Conservation (phyloP, 2,113 vertebrate species). For the Onychostoma macrolepis region DNA sequence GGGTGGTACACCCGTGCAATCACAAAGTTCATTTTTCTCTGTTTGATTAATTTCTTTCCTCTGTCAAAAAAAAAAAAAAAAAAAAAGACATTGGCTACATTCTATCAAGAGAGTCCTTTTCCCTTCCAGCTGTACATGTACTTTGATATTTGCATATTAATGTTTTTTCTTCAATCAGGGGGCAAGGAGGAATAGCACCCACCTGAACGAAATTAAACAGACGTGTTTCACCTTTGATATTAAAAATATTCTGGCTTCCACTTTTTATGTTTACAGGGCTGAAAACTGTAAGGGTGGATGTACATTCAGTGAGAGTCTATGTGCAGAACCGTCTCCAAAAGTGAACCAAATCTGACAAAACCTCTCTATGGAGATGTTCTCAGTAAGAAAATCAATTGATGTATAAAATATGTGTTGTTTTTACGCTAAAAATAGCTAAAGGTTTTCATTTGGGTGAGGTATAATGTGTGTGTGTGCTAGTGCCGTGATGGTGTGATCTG, state of each 20-base stretch:
- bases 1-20: slow-evolving; percentile 83
- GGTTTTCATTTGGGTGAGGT: background rate
- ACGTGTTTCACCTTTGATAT: slow-evolving; percentile 33
- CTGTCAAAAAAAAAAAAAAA: slow-evolving; percentile 68
- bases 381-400: too few relatives aligned
- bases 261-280: slow-evolving; percentile 27
- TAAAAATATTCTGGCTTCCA: slow-evolving; percentile 14
- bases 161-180: slow-evolving; percentile 78
- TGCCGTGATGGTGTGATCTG: slow-evolving; percentile 20
- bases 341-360: background rate
- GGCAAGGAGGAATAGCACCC: slow-evolving; percentile 78
- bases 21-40: slow-evolving; percentile 81
- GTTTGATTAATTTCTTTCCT: slow-evolving; percentile 90
- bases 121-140: slow-evolving; percentile 82
- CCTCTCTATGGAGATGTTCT: background rate
- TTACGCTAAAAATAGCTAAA: background rate
- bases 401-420: background rate
- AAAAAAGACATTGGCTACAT: slow-evolving; percentile 81
- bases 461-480: background rate
- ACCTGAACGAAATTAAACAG: slow-evolving; percentile 73
- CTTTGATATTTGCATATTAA: slow-evolving; percentile 80
- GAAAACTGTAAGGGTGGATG: background rate
- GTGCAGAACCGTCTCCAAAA: background rate
- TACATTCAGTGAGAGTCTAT: too few relatives aligned
- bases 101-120: slow-evolving; percentile 85